A percentile compares a stretch with the other conserved stretches of the same genome.
Evolutionary conservation across 2,888 invertebrate genomes (phyloP).

Genomic region (Caenorhabditis sp.): DNA sequence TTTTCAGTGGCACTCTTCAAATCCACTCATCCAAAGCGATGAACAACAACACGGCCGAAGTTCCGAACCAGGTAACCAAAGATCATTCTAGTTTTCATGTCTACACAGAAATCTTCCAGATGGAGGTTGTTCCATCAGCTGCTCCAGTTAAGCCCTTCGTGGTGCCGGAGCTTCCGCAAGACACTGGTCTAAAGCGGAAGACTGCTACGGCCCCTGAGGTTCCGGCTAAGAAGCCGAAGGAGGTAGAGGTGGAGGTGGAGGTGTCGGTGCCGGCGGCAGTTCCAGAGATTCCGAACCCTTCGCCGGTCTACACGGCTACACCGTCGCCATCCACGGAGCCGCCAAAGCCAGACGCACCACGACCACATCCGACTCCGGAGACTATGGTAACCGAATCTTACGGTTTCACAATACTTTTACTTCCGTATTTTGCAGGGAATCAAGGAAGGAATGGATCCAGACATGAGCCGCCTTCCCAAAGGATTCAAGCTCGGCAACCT

Average conservation of each 20-base stretch:
- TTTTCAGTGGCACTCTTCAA: too few species aligned
- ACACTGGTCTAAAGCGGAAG: constrained; percentile 17
- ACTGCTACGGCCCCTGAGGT: neutral
- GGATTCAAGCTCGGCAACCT: constrained; percentile 30
- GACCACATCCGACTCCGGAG: constrained; percentile 11
- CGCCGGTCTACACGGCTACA: too few species aligned
- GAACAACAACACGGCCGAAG: neutral
- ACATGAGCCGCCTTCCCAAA: constrained; percentile 40
- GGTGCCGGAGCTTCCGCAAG: too few species aligned
- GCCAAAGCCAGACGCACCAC: neutral
- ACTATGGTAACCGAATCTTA: constrained; percentile 24
- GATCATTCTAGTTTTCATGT: neutral
- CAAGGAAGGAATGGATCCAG: constrained; percentile 17
- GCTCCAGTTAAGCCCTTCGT: too few species aligned
- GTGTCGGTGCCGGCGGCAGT: too few species aligned
- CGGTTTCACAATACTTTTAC: too few species aligned
- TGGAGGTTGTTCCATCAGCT: too few species aligned
- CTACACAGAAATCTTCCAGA: too few species aligned
- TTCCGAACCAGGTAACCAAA: constrained; percentile 2
- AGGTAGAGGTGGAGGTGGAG: neutral
- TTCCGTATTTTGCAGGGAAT: constrained; percentile 41
- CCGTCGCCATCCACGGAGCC: neutral
- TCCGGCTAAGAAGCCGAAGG: neutral
- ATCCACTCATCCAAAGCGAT: too few species aligned
- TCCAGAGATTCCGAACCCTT: too few species aligned